phyloP scores from a whole-genome alignment of 2,113 vertebrate species.

The Otus sunia region DNA sequence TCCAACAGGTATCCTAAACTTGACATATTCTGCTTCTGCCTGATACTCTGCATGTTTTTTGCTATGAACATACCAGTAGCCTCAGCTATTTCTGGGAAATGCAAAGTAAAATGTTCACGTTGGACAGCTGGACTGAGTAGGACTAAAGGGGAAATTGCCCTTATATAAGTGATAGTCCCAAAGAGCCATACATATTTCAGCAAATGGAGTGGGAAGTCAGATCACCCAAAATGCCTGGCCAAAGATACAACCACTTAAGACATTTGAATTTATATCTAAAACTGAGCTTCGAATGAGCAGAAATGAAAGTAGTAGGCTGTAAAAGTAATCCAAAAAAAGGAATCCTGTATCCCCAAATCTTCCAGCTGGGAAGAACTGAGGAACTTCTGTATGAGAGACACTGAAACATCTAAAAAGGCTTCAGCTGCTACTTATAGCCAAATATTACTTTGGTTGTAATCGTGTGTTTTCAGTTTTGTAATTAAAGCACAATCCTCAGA shows the following conservation, averaged over 20 bases:
- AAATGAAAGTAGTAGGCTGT: background rate
- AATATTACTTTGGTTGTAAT: background rate
- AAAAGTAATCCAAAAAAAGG: background rate
- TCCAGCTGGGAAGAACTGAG: background rate
- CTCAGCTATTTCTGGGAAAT: background rate
- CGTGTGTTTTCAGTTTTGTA: background rate
- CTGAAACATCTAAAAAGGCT: background rate
- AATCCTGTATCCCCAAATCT: background rate
- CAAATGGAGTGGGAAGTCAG: background rate
- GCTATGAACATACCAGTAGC: background rate
- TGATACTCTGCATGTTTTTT: background rate
- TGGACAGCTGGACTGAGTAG: background rate
- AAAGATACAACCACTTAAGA: background rate
- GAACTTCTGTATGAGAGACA: background rate
- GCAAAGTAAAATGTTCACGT: background rate
- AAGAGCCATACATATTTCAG: background rate
- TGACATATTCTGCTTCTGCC: background rate
- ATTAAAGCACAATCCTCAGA: conserved; percentile 22
- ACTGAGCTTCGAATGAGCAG: background rate
- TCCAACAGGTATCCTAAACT: background rate
- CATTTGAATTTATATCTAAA: background rate
- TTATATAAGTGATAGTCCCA: background rate
- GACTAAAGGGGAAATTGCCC: background rate
- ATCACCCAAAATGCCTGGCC: background rate
- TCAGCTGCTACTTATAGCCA: background rate